Evolutionary conservation across 1,140 invertebrate genomes (phyloP).

Genomic region (Pseudomyrmex concolor): DNA sequence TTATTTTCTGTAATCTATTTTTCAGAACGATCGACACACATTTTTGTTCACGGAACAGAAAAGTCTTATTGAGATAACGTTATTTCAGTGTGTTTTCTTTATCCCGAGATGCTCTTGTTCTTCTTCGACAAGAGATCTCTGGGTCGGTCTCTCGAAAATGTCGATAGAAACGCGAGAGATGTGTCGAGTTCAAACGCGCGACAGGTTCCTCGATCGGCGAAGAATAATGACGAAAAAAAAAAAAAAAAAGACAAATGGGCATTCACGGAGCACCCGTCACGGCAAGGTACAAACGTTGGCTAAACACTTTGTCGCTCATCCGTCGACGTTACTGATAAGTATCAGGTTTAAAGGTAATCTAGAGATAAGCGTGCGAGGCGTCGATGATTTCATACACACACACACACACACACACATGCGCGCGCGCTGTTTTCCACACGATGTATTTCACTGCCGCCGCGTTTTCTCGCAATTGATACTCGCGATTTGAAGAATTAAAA

Average conservation of each 20-base stretch:
- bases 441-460: background rate
- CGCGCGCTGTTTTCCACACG: background rate
- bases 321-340: conserved; percentile 51
- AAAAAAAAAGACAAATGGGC: conserved; percentile 45
- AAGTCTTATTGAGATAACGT: no score
- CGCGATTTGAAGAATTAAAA: background rate
- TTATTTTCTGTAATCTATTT: conserved; percentile 4
- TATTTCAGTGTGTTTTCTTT: no score
- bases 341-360: conserved; percentile 44
- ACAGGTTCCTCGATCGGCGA: conserved; percentile 26
- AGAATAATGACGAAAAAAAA: conserved; percentile 27
- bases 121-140: no score
- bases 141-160: background rate
- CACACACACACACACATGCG: no score
- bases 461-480: conserved; percentile 3
- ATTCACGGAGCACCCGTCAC: conserved; percentile 60
- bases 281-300: conserved; percentile 47
- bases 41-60: no score
- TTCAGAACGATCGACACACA: background rate
- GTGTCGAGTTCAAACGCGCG: background rate
- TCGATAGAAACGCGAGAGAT: background rate
- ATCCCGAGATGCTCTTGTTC: no score
- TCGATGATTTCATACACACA: background rate
- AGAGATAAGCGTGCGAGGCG: conserved; percentile 23
- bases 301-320: conserved; percentile 43